Base-by-base conservation (phyloP, 1,140 invertebrate species). In the Tenebrio molitor region DNA sequence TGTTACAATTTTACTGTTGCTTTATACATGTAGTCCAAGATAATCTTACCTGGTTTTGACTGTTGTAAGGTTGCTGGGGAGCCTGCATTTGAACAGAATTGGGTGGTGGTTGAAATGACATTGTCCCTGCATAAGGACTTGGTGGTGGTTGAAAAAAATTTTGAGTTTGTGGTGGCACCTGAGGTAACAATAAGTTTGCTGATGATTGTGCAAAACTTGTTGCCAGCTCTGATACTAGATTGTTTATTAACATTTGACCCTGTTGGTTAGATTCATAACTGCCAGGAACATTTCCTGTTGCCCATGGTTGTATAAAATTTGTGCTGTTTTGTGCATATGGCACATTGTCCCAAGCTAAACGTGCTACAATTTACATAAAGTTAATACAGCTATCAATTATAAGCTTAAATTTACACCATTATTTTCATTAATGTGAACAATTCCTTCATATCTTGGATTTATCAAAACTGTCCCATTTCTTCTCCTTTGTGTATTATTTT, bases 401-500 rank as follows among this genome's bases (percentile, higher is more conserved):
- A 33, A 33, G 10, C 29, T 68, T 10, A 1, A 46, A 66, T 66
- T 14, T 66, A n/a, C n/a, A 53, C 36, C 16, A 69, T 36, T 10
- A 34, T 71, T 74, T 42, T 71, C 66, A 69, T 74, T 74, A 8
- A 74, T 69, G 66, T 69, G 64, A 19, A 76, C 64, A n/a, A 69
- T 53, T 1, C 75, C 75, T 23, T 72, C 67, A 23, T 74, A 76
- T 62, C 72, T 64, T 15, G 75, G 75, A 39, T 76, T 76, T 1
- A 76, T 74, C 15, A 76, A 58, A 21, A 76, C 75, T 7, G 72
- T 76, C 15, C 74, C 71, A 19, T 71, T 74, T 69, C 71, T 58
- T n/a, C 62, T 8, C 23, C 23, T 29, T 58, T 58, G 50, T 2
- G 6, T 12, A 5, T 58, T 64, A 10, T 39, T 64, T 7, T 23